Percentiles rank a stretch among this genome's conserved stretches.
Conservation (phyloP, 1,140 invertebrate species). For the Protaetia brevitarsis region DNA sequence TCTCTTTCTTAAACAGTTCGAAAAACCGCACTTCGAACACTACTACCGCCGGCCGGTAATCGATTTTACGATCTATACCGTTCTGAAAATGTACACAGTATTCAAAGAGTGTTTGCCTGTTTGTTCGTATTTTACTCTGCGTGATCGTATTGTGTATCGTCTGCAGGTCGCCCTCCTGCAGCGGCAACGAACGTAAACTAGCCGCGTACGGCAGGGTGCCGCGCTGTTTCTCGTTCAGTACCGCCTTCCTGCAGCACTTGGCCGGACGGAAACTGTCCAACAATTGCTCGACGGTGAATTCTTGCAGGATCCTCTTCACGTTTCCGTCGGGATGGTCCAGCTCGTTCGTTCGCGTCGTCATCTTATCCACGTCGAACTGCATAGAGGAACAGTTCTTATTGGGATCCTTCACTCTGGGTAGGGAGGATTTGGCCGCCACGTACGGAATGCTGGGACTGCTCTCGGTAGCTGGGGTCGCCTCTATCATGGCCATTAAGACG, state of each 20-base stretch:
- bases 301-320: constrained; percentile 24
- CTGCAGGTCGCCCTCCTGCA: constrained; percentile 33
- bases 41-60: not conserved
- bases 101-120: constrained; percentile 19
- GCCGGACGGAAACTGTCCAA: constrained; percentile 36
- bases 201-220: constrained; percentile 36
- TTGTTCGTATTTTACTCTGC: constrained; percentile 8
- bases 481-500: too few relatives aligned
- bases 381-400: constrained; percentile 37
- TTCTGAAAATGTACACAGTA: constrained; percentile 19
- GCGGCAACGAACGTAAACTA: constrained; percentile 37
- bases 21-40: not conserved
- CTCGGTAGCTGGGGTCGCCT: not conserved
- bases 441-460: not conserved
- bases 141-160: constrained; percentile 32
- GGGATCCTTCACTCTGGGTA: not conserved
- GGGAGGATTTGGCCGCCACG: not conserved
- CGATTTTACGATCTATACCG: too few relatives aligned
- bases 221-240: constrained; percentile 36
- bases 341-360: constrained; percentile 28
- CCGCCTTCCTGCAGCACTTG: constrained; percentile 39
- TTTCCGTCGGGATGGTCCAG: constrained; percentile 32
- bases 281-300: constrained; percentile 31
- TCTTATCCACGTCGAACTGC: constrained; percentile 34
- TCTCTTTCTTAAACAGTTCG: constrained; percentile 13